phyloP scores from a whole-genome alignment of 1,140 invertebrate species.

The Linepithema humile region DNA sequence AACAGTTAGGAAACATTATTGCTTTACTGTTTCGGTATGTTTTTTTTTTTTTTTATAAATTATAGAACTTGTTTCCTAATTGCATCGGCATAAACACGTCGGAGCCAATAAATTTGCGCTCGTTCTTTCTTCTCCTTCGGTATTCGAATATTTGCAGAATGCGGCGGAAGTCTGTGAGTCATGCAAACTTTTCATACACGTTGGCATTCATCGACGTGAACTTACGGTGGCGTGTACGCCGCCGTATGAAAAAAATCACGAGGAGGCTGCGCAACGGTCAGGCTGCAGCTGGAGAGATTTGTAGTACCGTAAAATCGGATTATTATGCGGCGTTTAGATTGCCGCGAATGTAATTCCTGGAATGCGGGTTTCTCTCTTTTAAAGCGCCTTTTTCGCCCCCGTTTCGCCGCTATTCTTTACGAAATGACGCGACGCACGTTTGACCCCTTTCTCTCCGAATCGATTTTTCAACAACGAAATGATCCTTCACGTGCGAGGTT shows the following conservation, averaged over 20 bases:
- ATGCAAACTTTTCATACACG: conserved; percentile 4
- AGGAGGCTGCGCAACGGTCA: not conserved
- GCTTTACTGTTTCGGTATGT: not conserved
- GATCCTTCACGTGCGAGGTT: not conserved
- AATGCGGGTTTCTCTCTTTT: conserved; percentile 1
- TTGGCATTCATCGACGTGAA: conserved; percentile 33
- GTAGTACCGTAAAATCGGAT: conserved; percentile 36
- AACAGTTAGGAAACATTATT: too few species aligned
- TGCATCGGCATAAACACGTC: not conserved
- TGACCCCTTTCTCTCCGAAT: not conserved
- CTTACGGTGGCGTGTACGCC: conserved; percentile 1
- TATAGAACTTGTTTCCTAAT: not conserved
- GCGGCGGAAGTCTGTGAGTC: not conserved
- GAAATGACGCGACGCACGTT: not conserved
- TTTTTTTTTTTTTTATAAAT: not conserved
- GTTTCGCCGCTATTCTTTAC: not conserved
- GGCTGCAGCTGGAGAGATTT: conserved; percentile 4
- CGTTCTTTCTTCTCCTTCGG: not conserved
- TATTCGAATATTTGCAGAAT: not conserved
- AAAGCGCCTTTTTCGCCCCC: not conserved
- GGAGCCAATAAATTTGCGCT: not conserved
- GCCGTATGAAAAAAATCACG: not conserved
- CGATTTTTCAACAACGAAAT: not conserved
- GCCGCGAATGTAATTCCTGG: not conserved
- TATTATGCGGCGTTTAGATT: conserved; percentile 18